Base-by-base conservation (phyloP, 2,888 invertebrate species). In the Drosophila formosana region DNA sequence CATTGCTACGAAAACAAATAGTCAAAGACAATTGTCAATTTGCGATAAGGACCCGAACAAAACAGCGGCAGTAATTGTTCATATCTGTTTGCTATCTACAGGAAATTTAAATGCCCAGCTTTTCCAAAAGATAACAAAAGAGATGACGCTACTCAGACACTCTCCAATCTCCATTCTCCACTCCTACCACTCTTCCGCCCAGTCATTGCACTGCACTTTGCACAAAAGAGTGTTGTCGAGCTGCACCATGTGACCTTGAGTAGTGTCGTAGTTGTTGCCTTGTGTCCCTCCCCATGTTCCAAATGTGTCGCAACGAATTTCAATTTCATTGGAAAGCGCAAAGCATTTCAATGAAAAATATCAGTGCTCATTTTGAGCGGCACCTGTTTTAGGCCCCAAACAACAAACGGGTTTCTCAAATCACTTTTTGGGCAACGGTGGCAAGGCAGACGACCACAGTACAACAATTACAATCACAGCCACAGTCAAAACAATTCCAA, bases 161-260 rank as follows among this genome's bases (percentile, higher is more conserved):
- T 18, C 18, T 18, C 1, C 18, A 18, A 18, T 23, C n/a, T 37
- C 4, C 37, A 39, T 13, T n/a, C 8, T 37, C 18, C 23, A 7
- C 7, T 3, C 18, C 18, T 18, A 18, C 1, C 26, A 13, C 30
- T 28, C 30, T 28, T n/a, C 26, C 23, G 25, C 34, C 1, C 26
- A 34, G 23, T 13, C 9, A 23, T 18, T 52, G 8, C 55, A 56
- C 58, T 37, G 37, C n/a, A 37, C 4, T 37, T 26, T 60, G 41
- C 50, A 18, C 26, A 34, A 25, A 56, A 61, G 25, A 32, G 43
- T 25, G 47, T 32, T 25, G 47, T 25, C n/a, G 26, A 37, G 43
- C 47, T 28, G 26, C 47, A 53, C 63, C 69, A 66, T 60, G 26
- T 72, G 89, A 83, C 83, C 87, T 80, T 89, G 78, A 88, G 57